Evolutionary conservation across 2,113 vertebrate genomes (phyloP).

Genomic region (Poeciliopsis retropinna): DNA sequence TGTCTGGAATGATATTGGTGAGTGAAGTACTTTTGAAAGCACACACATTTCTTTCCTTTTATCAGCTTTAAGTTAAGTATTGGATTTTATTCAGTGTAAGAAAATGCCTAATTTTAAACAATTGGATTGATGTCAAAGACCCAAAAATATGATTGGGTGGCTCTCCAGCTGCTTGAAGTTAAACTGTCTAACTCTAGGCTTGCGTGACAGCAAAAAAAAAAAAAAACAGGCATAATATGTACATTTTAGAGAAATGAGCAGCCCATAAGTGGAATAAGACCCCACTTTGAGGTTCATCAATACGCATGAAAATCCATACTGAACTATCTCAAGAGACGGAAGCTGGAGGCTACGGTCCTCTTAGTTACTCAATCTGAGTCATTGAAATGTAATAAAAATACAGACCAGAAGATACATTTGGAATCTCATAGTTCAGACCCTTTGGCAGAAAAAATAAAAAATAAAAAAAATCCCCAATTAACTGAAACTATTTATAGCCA

Average conservation of each 20-base stretch:
- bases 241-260: not conserved
- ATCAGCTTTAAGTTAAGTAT: not conserved
- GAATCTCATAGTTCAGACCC: not conserved
- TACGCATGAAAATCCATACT: not conserved
- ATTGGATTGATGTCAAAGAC: not conserved
- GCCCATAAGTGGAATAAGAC: not conserved
- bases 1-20: not conserved
- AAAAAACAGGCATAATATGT: not conserved
- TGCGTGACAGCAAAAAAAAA: not conserved
- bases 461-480: not conserved
- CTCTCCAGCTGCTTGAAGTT: not conserved
- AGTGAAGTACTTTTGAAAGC: too few relatives aligned
- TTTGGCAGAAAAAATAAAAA: too few relatives aligned
- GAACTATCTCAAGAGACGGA: not conserved
- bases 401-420: not conserved
- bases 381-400: not conserved
- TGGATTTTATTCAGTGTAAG: not conserved
- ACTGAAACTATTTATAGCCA: not conserved
- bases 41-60: not conserved
- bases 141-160: not conserved
- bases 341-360: not conserved
- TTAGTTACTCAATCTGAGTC: not conserved
- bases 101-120: not conserved
- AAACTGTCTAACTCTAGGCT: not conserved
- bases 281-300: not conserved